phyloP scores from a whole-genome alignment of 2,113 vertebrate genomes.

The Sinocyclocheilus maitianheensis region DNA sequence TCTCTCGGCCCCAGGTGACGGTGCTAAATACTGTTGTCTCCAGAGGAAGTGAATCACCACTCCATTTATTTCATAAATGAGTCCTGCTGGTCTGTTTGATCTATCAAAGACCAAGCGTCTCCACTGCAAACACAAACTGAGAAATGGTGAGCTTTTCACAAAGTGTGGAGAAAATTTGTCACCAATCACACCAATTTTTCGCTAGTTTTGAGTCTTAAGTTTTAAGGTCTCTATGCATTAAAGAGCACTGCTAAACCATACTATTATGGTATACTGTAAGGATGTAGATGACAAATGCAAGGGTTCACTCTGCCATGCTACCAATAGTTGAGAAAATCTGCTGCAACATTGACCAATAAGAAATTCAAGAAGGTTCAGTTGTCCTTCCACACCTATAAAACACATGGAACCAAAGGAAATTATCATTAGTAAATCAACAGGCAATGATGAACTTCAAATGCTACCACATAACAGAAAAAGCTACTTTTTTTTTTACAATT shows the following conservation, averaged over 20 bases:
- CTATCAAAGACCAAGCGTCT: conserved; percentile 35
- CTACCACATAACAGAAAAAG: background rate
- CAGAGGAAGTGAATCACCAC: conserved; percentile 64
- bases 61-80: conserved; percentile 67
- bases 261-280: background rate
- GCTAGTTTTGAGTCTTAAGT: background rate
- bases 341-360: background rate
- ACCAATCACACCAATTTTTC: background rate
- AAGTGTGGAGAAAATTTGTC: background rate
- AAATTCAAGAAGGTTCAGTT: background rate
- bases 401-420: background rate
- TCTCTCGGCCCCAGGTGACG: conserved; percentile 72
- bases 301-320: background rate
- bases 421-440: background rate
- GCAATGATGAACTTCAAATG: background rate
- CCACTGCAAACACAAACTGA: conserved; percentile 10
- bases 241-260: background rate
- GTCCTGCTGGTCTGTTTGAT: conserved; percentile 53
- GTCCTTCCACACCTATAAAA: background rate
- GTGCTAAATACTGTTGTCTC: conserved; percentile 77
- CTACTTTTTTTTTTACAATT: background rate
- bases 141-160: conserved; percentile 15
- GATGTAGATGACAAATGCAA: background rate
- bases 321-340: background rate
- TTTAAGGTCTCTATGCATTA: background rate